phyloP scores from a whole-genome alignment of 2,888 invertebrate species.

The Arenicola marina region DNA sequence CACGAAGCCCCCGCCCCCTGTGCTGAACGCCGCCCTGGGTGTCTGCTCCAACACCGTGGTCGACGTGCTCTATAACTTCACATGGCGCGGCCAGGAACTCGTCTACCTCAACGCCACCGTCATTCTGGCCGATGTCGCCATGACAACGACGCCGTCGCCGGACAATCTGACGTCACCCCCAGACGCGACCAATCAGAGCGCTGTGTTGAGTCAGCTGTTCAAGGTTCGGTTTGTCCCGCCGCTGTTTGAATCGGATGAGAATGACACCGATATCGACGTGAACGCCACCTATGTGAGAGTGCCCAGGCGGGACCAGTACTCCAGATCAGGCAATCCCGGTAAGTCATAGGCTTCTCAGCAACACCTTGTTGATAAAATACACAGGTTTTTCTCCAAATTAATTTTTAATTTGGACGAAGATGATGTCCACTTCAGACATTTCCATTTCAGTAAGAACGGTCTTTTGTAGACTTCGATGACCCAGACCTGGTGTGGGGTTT shows the following conservation, averaged over 20 bases:
- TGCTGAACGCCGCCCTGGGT: constrained; percentile 5
- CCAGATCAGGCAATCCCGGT: constrained; percentile 3
- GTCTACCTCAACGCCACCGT: constrained; percentile 1
- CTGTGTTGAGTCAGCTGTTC: constrained; percentile 1
- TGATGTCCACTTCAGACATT: too few relatives aligned
- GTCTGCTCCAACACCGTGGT: constrained; percentile 48
- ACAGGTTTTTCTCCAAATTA: too few relatives aligned
- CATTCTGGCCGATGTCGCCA: neutral
- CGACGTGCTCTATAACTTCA: constrained; percentile 34
- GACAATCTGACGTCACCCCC: neutral
- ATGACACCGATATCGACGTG: neutral
- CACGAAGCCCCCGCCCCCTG: constrained; percentile 36
- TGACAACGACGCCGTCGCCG: neutral
- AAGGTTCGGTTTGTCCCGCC: neutral
- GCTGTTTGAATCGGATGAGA: neutral
- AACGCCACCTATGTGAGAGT: neutral
- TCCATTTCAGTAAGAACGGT: too few relatives aligned
- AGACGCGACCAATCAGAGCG: neutral
- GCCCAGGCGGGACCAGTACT: neutral
- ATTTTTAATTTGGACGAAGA: too few relatives aligned
- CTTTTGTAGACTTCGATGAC: too few relatives aligned
- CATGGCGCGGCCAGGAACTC: neutral
- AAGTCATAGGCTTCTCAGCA: neutral
- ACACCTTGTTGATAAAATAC: too few relatives aligned
- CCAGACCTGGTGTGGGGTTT: too few relatives aligned